These are phyloP conservation scores for Bos taurus DNA, from an alignment of 2,113 vertebrate genomes.

Conservation along the genomic window ARS-UCD2.0 NC_037357.1:28084001-28084500, in stretches of 20 bases:
- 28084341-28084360: not conserved
- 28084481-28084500: not conserved
- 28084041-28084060: not conserved
- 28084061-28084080: not conserved
- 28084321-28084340: not conserved
- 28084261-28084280: not conserved
- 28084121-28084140: not conserved
- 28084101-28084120: not conserved
- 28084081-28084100: not conserved
- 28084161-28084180: not conserved
- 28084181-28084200: not conserved
- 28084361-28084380: not conserved
- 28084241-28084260: not conserved
- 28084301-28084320: not conserved
- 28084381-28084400: not conserved
- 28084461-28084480: not conserved
- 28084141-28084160: not conserved
- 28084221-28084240: not conserved
- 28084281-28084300: not conserved
- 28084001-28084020: not conserved
- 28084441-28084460: not conserved
- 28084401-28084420: not conserved
- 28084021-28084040: not conserved
- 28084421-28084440: not conserved
- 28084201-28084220: not conserved